These are phyloP conservation scores for Oceanites oceanicus DNA, from an alignment of 2,113 vertebrate genomes.

Conservation along the genomic window DNA sequence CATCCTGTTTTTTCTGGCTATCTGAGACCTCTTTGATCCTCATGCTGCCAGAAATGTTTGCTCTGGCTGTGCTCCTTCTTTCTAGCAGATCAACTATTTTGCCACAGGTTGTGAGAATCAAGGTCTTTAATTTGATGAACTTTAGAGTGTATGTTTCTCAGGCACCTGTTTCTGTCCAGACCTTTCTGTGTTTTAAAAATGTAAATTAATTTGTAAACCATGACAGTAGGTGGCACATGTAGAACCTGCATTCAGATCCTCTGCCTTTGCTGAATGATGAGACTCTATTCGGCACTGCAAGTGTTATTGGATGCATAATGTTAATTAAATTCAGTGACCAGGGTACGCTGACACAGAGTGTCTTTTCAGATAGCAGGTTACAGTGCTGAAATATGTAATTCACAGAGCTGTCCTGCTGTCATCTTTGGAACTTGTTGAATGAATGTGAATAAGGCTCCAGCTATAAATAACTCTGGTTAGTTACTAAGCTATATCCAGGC, in stretches of 20 bases:
- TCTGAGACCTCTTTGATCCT: slow-evolving; percentile 50
- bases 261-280: neutral
- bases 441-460: neutral
- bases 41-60: slow-evolving; percentile 23
- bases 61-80: neutral
- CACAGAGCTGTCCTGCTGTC: neutral
- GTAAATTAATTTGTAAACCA: neutral
- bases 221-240: neutral
- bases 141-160: neutral
- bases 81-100: neutral
- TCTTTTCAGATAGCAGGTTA: neutral
- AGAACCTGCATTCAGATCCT: neutral
- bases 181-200: neutral
- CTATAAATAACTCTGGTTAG: neutral
- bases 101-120: slow-evolving; percentile 7
- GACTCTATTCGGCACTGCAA: neutral
- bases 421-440: neutral
- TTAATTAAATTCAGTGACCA: neutral
- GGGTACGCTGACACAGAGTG: neutral
- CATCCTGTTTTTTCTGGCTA: slow-evolving; percentile 55
- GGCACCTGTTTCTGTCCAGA: neutral
- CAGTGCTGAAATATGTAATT: neutral
- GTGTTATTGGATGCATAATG: neutral
- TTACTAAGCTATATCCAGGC: neutral
- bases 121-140: neutral